These are phyloP conservation scores for Rhagonycha lutea DNA, from an alignment of 2,888 invertebrate genomes.

Conservation along the genomic window DNA sequence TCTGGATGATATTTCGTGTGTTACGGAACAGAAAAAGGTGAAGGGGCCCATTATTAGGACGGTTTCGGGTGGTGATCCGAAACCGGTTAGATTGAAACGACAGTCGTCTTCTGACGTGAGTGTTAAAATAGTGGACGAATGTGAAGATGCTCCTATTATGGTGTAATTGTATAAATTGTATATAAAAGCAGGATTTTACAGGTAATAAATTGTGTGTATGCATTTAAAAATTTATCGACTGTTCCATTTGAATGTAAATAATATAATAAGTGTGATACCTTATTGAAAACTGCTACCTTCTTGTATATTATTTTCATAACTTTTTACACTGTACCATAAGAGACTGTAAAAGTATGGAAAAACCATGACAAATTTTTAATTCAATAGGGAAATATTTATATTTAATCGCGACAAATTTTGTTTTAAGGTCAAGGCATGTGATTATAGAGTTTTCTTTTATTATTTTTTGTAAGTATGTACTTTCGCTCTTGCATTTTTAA, in stretches of 20 bases:
- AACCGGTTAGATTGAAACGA: slow-evolving; percentile 50
- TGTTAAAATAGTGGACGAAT: slow-evolving; percentile 51
- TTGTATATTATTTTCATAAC: slow-evolving; percentile 38
- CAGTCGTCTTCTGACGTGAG: slow-evolving; percentile 54
- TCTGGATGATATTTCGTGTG: slow-evolving; percentile 63
- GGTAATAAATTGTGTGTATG: slow-evolving; percentile 21
- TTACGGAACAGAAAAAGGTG: slow-evolving; percentile 47
- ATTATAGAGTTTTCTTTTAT: slow-evolving; percentile 21
- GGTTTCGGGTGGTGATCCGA: slow-evolving; percentile 49
- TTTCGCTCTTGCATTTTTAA: neutral
- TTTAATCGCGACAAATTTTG: slow-evolving; percentile 9
- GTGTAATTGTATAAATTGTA: slow-evolving; percentile 45
- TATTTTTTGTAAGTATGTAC: slow-evolving; percentile 6
- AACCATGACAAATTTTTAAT: slow-evolving; percentile 28
- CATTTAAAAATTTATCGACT: slow-evolving; percentile 19
- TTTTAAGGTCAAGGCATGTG: slow-evolving; percentile 14
- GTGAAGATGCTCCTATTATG: slow-evolving; percentile 55
- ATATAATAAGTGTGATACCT: slow-evolving; percentile 32
- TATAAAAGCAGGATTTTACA: slow-evolving; percentile 26
- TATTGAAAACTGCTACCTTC: slow-evolving; percentile 32
- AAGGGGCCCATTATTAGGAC: slow-evolving; percentile 51
- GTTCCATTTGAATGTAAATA: slow-evolving; percentile 28
- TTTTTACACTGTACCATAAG: slow-evolving; percentile 33
- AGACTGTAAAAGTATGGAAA: slow-evolving; percentile 14
- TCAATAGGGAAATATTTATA: slow-evolving; percentile 28